Evolutionary conservation across 1,140 invertebrate species (phyloP), one percentile per base, ranked within the genome.

Genomic region (Luehdorfia chinensis): DNA sequence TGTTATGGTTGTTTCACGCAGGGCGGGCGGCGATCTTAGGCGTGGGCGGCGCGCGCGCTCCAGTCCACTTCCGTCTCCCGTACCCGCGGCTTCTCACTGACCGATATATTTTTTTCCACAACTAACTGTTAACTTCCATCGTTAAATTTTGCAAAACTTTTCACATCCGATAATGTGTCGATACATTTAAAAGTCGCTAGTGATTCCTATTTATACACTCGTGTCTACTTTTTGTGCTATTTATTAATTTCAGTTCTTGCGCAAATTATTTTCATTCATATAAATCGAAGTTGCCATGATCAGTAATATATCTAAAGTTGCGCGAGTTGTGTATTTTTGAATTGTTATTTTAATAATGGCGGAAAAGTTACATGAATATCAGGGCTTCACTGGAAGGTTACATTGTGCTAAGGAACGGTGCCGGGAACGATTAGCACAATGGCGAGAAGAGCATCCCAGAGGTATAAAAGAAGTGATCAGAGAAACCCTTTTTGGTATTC

Each of bases 331-430:
- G 9, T 12, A 16, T 37, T 9, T 15, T 4, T 36, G n/a, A 32
- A 39, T 32, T 21, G 8, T 45, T 55, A 14, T 15, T 11, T 30
- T 19, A 14, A 69, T 44, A 28, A 87, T 87, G 89, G 91, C 90
- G 59, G 93, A 95, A 48, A 95, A 95, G 76, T 80, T 95, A 41
- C 89, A 94, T 61, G 92, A 94, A 51, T 95, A 95, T 68, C 90
- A 94, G 62, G 94, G 94, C 4, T 72, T 92, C 15, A 68, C 90
- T 0, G 94, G 94, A n/a, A 87, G 92, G 16, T 69, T 92, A n/a
- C 94, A 95, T 65, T 81, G 87, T 14, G 83, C 89, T 36, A 87
- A 92, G 16, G 93, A 94, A 18, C 88, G 84, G 28, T 75, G 91
- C 11, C 88, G 87, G 43, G 90, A 92, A 63, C 87, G 87, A 57